These are phyloP conservation scores for Pseudopodoces humilis DNA, from an alignment of 2,113 vertebrate genomes.

Conservation along the genomic window DNA sequence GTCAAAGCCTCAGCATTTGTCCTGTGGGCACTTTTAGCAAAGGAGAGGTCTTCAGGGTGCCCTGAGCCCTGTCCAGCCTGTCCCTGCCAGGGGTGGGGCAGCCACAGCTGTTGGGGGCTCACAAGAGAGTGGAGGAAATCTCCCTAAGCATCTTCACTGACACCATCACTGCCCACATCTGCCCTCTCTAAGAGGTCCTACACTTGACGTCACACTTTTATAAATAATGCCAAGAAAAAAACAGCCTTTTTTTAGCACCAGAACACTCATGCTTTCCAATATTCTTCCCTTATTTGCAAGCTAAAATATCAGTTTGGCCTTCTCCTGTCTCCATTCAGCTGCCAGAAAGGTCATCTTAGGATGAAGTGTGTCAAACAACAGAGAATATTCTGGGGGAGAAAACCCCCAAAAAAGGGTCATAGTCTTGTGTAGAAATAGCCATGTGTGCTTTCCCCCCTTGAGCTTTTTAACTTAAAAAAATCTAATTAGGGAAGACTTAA, in stretches of 20 bases:
- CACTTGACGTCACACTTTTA: neutral
- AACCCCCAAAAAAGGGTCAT: neutral
- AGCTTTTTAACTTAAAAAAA: neutral
- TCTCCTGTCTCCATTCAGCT: neutral
- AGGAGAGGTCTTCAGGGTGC: neutral
- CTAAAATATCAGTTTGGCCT: neutral
- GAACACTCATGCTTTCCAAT: neutral
- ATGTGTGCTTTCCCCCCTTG: neutral
- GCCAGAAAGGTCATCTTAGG: neutral
- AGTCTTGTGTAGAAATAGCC: neutral
- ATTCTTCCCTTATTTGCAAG: neutral
- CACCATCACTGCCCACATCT: neutral
- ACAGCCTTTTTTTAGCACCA: neutral
- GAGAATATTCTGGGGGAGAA: neutral
- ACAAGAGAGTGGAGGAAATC: neutral
- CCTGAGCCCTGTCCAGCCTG: neutral
- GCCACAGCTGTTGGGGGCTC: neutral
- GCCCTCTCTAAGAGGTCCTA: too few species aligned
- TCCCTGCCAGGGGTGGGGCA: neutral
- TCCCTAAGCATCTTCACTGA: neutral
- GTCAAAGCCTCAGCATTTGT: neutral
- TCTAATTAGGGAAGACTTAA: conserved; percentile 17
- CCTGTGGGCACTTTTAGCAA: neutral
- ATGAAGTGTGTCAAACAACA: neutral
- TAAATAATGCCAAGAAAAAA: neutral